These are phyloP conservation scores for Noctuana brunneofusca DNA, from an alignment of 2,888 invertebrate species.

Conservation along the genomic window DNA sequence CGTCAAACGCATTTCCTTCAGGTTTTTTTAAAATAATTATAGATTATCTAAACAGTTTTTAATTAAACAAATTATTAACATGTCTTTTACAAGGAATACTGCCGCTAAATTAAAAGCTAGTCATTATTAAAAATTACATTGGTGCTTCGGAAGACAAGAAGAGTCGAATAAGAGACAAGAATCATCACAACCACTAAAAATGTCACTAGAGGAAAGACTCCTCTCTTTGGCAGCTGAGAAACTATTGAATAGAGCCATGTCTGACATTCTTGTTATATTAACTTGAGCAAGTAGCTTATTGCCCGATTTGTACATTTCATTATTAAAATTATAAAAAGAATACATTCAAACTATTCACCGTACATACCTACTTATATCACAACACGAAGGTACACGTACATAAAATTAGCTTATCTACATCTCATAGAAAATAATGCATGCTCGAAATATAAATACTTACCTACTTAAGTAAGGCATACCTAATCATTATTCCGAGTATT, in stretches of 20 bases:
- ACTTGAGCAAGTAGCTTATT: conserved; percentile 69
- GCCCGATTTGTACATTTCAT: conserved; percentile 66
- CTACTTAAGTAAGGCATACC: conserved; percentile 26
- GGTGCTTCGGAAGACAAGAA: conserved; percentile 67
- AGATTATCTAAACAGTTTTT: conserved; percentile 6
- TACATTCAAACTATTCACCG: conserved; percentile 63
- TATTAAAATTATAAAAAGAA: conserved; percentile 59
- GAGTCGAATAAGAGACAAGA: conserved; percentile 52
- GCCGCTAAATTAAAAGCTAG: conserved; percentile 68
- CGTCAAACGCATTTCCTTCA: conserved; percentile 52
- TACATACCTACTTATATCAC: conserved; percentile 74
- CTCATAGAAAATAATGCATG: conserved; percentile 60
- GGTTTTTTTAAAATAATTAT: conserved; percentile 50
- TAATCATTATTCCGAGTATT: conserved; percentile 59
- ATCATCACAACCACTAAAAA: conserved; percentile 74
- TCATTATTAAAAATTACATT: conserved; percentile 45
- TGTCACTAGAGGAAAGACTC: conserved; percentile 47
- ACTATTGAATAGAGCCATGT: conserved; percentile 42
- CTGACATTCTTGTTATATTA: conserved; percentile 42
- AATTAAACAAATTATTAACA: conserved; percentile 52
- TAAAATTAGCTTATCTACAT: conserved; percentile 50
- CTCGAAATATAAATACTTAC: conserved; percentile 61
- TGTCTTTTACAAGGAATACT: conserved; percentile 81
- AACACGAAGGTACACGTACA: conserved; percentile 72
- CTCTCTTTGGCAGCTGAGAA: conserved; percentile 37